Evolutionary conservation across 1,140 invertebrate genomes (phyloP).

Genomic region (Drosophila chauvacae): DNA sequence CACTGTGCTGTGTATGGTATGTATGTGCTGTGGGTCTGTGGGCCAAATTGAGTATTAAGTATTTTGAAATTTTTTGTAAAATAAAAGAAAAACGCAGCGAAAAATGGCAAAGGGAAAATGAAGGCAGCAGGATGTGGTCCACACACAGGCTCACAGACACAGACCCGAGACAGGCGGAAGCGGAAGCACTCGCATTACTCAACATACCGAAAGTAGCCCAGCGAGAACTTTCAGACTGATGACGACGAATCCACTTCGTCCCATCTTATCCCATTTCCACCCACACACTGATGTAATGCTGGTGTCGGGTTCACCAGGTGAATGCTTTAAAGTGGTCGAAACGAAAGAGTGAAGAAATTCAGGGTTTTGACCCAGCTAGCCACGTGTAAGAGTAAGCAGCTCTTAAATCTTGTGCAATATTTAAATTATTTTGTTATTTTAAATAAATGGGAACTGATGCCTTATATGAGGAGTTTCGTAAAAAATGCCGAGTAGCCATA

Average conservation of each 20-base stretch:
- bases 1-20: constrained; percentile 36
- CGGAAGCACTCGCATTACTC: constrained; percentile 78
- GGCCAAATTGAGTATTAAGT: constrained; percentile 78
- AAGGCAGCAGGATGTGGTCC: constrained; percentile 86
- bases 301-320: constrained; percentile 37
- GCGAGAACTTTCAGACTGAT: constrained; percentile 31
- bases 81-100: constrained; percentile 25
- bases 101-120: constrained; percentile 21
- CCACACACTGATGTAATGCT: constrained; percentile 3
- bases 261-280: constrained; percentile 9
- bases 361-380: not conserved
- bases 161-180: constrained; percentile 48
- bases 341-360: not conserved
- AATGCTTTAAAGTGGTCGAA: constrained; percentile 3
- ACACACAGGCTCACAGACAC: constrained; percentile 1
- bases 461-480: not conserved
- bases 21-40: constrained; percentile 22
- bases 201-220: constrained; percentile 50
- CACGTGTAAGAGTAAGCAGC: not conserved
- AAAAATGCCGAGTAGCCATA: not conserved
- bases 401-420: not conserved
- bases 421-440: not conserved
- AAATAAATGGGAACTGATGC: not conserved
- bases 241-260: constrained; percentile 10
- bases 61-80: constrained; percentile 67